Evolutionary conservation across 2,797 vertebrate species (phyloP), one percentile per base, ranked within the genome.

Genomic region (Hypotaenidia philippensis): DNA sequence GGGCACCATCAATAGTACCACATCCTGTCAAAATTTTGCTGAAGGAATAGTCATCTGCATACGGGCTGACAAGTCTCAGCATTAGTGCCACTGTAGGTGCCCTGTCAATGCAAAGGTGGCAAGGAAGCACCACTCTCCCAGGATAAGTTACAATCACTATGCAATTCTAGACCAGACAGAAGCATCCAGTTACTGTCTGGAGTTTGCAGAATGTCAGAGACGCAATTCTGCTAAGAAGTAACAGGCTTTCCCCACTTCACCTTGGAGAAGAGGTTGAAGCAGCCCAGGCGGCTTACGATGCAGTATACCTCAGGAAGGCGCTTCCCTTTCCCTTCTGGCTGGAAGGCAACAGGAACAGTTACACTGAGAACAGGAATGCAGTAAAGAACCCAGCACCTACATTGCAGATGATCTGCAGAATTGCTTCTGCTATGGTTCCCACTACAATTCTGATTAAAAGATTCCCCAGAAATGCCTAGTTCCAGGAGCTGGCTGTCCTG

Each of bases 251-350:
- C 66, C 69, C 87, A 80, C 34, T 97, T 98, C 98, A 99, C 99
- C 99, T 99, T 99, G 72, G 99, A 99, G 97, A 99, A 99, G 89
- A 99, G 98, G 97, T 99, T 99, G 98, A 99, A 99, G 97, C 99
- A 99, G 97, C 99, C 99, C 61, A 99, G 97, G 91, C 99, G 99
- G 97, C 99, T 99, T 83, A 99, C 98, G 85, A 99, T 99, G 96
- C 99, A 99, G 96, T 99, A 99, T 3, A 99, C 99, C 90, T 99
- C 99, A 12, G 99, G 99, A 53, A 99, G 98, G 69, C 99, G 98
- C 97, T 99, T 99, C 72, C 99, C 99, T 92, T 99, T 99, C 84
- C 99, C 99, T 96, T 99, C 98, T 80, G 99, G 99, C 99, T 99
- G 89, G 89, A 97, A 96, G 76, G 52, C 89, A 94, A 96, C 96